phyloP scores from a whole-genome alignment of 2,797 vertebrate species.

The Pipistrellus nathusii region DNA sequence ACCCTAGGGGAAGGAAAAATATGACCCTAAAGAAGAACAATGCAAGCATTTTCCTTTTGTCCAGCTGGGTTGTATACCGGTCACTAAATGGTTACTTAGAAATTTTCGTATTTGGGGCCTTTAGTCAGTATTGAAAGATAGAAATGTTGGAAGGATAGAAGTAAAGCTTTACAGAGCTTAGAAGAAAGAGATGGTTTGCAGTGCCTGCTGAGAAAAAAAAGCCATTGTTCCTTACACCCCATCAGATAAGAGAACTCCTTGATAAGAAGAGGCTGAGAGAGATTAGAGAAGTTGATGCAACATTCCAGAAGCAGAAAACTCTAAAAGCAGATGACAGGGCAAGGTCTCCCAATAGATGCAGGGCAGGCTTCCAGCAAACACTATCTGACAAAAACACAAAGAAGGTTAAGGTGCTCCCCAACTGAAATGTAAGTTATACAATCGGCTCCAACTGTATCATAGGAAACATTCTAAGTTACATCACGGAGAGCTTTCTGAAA shows the following conservation, averaged over 20 bases:
- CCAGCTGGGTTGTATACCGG: not conserved
- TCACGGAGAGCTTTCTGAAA: not conserved
- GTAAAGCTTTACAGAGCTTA: conserved; percentile 28
- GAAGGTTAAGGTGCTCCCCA: not conserved
- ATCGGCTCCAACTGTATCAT: not conserved
- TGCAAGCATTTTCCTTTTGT: not conserved
- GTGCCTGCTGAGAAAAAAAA: not conserved
- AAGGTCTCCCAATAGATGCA: not conserved
- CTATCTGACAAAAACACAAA: conserved; percentile 32
- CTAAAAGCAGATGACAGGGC: not conserved
- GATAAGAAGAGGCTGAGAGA: conserved; percentile 32
- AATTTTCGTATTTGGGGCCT: not conserved
- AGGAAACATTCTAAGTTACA: not conserved
- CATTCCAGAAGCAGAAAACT: not conserved
- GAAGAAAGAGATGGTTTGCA: not conserved
- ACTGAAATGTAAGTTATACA: not conserved
- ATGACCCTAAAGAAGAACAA: not conserved
- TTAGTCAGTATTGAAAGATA: conserved; percentile 34
- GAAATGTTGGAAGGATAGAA: not conserved
- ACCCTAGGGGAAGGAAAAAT: not conserved
- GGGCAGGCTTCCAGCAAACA: not conserved
- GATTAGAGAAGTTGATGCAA: conserved; percentile 53
- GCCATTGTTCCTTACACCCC: conserved; percentile 2
- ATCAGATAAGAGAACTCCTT: conserved; percentile 28
- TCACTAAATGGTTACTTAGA: conserved; percentile 53